A percentile compares a stretch with the other conserved stretches of the same genome.
Evolutionary conservation across 2,888 invertebrate genomes (phyloP).

Genomic region (Oscheius sp.): DNA sequence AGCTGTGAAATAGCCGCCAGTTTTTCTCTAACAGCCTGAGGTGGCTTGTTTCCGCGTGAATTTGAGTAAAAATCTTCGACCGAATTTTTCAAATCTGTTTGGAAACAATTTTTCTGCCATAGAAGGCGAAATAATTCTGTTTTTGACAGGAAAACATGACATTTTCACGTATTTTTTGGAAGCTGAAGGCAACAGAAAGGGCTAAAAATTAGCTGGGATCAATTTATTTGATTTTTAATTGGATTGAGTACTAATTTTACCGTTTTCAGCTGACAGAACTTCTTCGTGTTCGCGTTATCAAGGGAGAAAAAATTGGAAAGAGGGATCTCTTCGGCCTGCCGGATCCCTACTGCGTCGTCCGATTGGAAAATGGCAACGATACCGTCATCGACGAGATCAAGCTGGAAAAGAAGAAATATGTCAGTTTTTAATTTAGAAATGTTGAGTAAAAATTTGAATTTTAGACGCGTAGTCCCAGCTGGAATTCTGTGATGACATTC

Average conservation of each 20-base stretch:
- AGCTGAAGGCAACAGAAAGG: no score
- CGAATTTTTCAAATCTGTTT: no score
- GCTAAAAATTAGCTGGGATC: no score
- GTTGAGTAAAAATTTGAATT: conserved; percentile 65
- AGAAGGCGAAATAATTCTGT: no score
- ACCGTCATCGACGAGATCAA: conserved; percentile 84
- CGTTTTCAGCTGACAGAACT: conserved; percentile 78
- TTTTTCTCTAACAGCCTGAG: no score
- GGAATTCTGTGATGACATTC: conserved; percentile 97
- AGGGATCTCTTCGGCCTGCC: conserved; percentile 99
- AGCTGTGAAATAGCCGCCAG: no score
- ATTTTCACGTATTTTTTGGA: no score
- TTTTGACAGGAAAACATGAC: no score
- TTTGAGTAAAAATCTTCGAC: no score
- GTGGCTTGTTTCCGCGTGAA: no score
- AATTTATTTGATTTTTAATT: no score
- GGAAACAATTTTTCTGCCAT: no score
- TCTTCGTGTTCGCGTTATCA: conserved; percentile 86
- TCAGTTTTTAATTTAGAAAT: conserved; percentile 75
- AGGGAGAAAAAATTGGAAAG: conserved; percentile 91
- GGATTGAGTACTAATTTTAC: background rate
- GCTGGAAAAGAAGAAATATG: conserved; percentile 96
- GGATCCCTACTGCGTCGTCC: conserved; percentile 95
- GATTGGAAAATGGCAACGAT: conserved; percentile 77
- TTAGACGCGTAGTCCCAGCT: conserved; percentile 93